Evolutionary conservation across 2,888 invertebrate species (phyloP), one percentile per base, ranked within the genome.

Genomic region (Matsumyia berberina): DNA sequence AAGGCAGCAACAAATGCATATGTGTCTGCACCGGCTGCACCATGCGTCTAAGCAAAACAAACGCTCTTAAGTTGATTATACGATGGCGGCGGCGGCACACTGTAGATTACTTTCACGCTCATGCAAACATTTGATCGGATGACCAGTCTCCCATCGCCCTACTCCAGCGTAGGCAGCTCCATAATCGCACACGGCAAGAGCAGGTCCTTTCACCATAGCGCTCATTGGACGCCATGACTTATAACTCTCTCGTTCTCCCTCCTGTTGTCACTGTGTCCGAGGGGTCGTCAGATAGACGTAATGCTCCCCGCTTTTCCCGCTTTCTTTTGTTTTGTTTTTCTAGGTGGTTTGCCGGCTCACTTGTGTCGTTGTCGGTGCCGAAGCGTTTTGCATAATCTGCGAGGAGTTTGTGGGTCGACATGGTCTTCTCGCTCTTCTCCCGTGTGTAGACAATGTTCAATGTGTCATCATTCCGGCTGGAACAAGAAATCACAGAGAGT

Each of bases 31-130:
- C 15, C 37, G 49, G 19, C 42, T 46, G 77, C 67, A 55, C n/a
- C n/a, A n/a, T n/a, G 78, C 37, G 37, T 64, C 64, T 60, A 51
- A 73, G 53, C 79, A 58, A 67, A 79, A 85, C 64, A 79, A 85
- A 46, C 58, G 53, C 51, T 46, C 60, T 62, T 74, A 85, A 74
- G 79, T 62, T 66, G 79, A 85, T 80, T 85, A 70, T 62, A 74
- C 66, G 60, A 24, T 24, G 24, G 24, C 24, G 24, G 24, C 24
- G 4, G 53, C 70, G 64, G 70, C 66, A 76, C 66, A 76, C 85
- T 74, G 64, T 60, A 74, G 83, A 83, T 83, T 83, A 80, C 85
- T 76, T 79, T 70, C 79, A 85, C 66, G 70, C 70, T 74, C 79
- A 70, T 85, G 53, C 64, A 74, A 80, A 85, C 85, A 80, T 85